These are phyloP conservation scores for Gasterosteus nipponicus DNA, from an alignment of 2,113 vertebrate species.

Conservation along the genomic window DNA sequence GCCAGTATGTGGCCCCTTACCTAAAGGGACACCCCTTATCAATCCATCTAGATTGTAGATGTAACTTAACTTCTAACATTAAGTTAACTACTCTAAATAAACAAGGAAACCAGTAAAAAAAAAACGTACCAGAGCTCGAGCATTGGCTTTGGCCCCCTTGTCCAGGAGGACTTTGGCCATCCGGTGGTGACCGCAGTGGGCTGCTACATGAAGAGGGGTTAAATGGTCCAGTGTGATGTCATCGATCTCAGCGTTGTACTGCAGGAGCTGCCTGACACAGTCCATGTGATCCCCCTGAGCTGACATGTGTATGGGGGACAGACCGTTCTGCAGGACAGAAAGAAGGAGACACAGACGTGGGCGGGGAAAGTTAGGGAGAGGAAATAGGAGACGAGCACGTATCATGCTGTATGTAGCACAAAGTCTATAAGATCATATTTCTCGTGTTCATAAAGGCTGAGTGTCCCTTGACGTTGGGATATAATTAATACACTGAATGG, in stretches of 20 bases:
- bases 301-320: constrained; percentile 98
- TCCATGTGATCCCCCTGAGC: constrained; percentile 98
- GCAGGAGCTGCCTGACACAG: constrained; percentile 92
- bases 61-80: not conserved
- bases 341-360: not conserved
- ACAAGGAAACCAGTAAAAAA: not conserved
- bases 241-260: constrained; percentile 93
- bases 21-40: too few species aligned
- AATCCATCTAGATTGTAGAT: too few species aligned
- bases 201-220: constrained; percentile 95
- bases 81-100: not conserved
- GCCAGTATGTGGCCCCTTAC: too few species aligned
- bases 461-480: not conserved
- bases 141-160: constrained; percentile 95
- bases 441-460: not conserved
- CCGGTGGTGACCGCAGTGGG: constrained; percentile 95
- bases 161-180: constrained; percentile 96
- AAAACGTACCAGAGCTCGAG: constrained; percentile 87
- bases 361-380: not conserved
- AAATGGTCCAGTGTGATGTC: constrained; percentile 97
- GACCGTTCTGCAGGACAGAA: constrained; percentile 84
- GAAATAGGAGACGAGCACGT: not conserved
- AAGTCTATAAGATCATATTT: constrained; percentile 2
- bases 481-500: not conserved
- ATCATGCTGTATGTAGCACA: not conserved